phyloP scores from a whole-genome alignment of 2,797 vertebrate genomes.

The Pseudochirops cupreus region DNA sequence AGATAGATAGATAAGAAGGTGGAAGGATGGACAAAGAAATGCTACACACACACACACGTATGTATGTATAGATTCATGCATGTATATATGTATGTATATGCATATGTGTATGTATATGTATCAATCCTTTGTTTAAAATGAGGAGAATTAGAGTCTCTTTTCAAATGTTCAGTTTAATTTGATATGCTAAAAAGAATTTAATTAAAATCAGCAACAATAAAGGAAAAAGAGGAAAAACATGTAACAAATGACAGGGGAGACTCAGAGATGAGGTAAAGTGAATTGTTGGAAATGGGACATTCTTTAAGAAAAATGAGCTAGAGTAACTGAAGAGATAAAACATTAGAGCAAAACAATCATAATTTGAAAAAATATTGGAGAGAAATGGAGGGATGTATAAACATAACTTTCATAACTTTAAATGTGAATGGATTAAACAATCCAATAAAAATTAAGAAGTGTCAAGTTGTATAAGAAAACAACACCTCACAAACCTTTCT shows the following conservation, averaged over 20 bases:
- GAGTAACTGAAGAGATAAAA: neutral
- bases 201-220: neutral
- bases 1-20: neutral
- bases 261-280: neutral
- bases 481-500: neutral
- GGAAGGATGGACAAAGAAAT: neutral
- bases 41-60: no score
- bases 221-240: neutral
- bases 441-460: neutral
- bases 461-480: neutral
- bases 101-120: neutral
- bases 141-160: neutral
- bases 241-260: neutral
- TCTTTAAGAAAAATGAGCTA: neutral
- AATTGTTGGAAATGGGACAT: neutral
- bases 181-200: neutral
- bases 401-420: neutral
- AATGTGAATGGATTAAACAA: neutral
- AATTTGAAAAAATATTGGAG: neutral
- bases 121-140: neutral
- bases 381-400: neutral
- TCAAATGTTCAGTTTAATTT: neutral
- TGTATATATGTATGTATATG: no score
- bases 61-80: no score
- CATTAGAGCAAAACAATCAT: neutral